Evolutionary conservation across 2,888 invertebrate species (phyloP).

Genomic region (Agrochola lychnidis): DNA sequence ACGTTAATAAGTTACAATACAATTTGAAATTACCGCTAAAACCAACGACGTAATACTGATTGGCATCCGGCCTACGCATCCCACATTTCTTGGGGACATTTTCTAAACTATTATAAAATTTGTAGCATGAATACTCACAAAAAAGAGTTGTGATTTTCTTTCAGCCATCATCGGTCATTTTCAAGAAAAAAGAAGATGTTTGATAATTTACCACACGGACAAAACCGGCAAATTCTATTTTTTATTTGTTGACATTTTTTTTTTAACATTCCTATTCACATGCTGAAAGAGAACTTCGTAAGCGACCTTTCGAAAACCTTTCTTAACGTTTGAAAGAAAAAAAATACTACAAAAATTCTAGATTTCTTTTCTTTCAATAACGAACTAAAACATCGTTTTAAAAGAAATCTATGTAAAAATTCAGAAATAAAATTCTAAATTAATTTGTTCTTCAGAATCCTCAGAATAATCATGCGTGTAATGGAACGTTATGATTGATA

Average conservation of each 20-base stretch:
- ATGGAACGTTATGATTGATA: constrained; percentile 20
- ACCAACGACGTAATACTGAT: constrained; percentile 16
- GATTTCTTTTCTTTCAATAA: background rate
- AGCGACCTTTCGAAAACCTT: background rate
- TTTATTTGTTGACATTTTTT: constrained; percentile 61
- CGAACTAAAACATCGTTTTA: background rate
- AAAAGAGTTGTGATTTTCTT: constrained; percentile 47
- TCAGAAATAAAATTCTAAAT: no score
- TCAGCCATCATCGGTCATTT: constrained; percentile 71
- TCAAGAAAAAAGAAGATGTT: constrained; percentile 31
- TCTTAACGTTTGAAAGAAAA: no score
- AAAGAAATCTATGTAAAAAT: background rate
- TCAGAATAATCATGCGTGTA: background rate
- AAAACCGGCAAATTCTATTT: constrained; percentile 64
- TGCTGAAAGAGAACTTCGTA: background rate
- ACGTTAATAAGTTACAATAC: constrained; percentile 1
- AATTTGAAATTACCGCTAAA: constrained; percentile 51
- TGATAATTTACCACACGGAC: constrained; percentile 38
- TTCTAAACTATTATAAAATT: background rate
- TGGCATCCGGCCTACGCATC: constrained; percentile 7
- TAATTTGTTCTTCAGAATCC: background rate
- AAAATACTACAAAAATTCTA: background rate
- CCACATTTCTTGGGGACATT: constrained; percentile 2
- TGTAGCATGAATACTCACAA: constrained; percentile 50
- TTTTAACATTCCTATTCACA: constrained; percentile 36